Evolutionary conservation across 2,888 invertebrate genomes (phyloP).

Genomic region (Oxytorus armatus): DNA sequence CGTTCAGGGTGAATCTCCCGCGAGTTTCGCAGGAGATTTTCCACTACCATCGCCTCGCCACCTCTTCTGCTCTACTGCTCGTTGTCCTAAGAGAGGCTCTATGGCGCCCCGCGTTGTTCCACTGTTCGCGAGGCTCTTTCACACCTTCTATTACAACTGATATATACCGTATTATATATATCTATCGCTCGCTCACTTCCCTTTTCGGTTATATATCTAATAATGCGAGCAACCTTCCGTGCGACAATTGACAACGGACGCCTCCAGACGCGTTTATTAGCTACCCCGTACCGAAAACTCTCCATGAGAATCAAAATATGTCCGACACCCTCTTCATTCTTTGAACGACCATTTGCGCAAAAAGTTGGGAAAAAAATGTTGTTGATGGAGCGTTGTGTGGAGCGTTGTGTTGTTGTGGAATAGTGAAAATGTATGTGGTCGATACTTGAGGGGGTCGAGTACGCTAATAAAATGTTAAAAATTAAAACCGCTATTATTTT

Average conservation of each 20-base stretch:
- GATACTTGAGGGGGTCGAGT: too few relatives aligned
- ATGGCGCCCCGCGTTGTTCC: slow-evolving; percentile 56
- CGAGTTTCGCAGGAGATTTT: slow-evolving; percentile 57
- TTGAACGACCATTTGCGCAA: too few relatives aligned
- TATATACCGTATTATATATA: slow-evolving; percentile 13
- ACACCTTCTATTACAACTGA: slow-evolving; percentile 46
- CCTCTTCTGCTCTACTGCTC: slow-evolving; percentile 55
- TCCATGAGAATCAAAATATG: slow-evolving; percentile 33
- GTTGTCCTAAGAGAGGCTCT: slow-evolving; percentile 33
- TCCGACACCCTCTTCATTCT: slow-evolving; percentile 9
- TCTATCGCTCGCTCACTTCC: slow-evolving; percentile 34
- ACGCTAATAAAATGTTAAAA: too few relatives aligned
- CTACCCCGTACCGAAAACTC: slow-evolving; percentile 43
- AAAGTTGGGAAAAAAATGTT: too few relatives aligned
- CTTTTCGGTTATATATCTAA: slow-evolving; percentile 35
- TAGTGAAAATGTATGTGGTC: too few relatives aligned
- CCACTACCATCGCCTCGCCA: slow-evolving; percentile 1
- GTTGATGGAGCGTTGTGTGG: too few relatives aligned
- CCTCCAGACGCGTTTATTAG: slow-evolving; percentile 56
- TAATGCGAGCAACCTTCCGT: slow-evolving; percentile 57
- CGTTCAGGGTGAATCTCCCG: slow-evolving; percentile 57
- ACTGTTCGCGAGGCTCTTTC: slow-evolving; percentile 51
- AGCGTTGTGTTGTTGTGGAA: too few relatives aligned
- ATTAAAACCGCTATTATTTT: too few relatives aligned
- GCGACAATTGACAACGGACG: slow-evolving; percentile 40